A percentile compares a stretch with the other conserved stretches of the same genome.
phyloP scores from a whole-genome alignment of 2,888 invertebrate species.

The Metallyticus violacea region DNA sequence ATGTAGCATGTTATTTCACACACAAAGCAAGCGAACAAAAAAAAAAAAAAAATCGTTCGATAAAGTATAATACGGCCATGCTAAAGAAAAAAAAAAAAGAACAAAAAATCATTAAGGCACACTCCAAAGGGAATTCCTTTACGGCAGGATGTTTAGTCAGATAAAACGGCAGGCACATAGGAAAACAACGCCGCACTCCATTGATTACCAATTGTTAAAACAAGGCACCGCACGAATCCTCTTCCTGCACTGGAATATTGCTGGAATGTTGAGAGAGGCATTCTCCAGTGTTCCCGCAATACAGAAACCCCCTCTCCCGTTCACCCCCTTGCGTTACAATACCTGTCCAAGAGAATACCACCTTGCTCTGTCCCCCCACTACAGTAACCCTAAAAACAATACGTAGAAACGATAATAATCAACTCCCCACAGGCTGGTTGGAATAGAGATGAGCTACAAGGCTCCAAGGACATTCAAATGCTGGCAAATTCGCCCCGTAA shows the following conservation, averaged over 20 bases:
- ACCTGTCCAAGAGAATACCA: not conserved
- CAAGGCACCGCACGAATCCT: not conserved
- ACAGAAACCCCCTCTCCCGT: too few relatives aligned
- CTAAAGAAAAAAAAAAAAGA: not conserved
- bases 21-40: too few relatives aligned
- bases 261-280: not conserved
- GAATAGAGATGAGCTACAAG: not conserved
- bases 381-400: not conserved
- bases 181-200: not conserved
- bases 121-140: not conserved
- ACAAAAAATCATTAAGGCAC: not conserved
- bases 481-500: not conserved
- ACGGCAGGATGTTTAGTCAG: not conserved
- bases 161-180: not conserved
- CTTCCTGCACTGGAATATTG: not conserved
- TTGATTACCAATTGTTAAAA: not conserved
- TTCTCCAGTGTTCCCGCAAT: too few relatives aligned
- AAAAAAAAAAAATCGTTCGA: not conserved
- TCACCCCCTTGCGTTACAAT: too few relatives aligned
- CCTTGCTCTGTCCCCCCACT: too few relatives aligned
- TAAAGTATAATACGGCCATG: not conserved
- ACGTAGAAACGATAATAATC: not conserved
- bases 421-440: not conserved
- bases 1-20: too few relatives aligned
- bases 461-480: not conserved